Base-by-base conservation (phyloP, 2,888 invertebrate genomes). In the Drosophila bunnanda region DNA sequence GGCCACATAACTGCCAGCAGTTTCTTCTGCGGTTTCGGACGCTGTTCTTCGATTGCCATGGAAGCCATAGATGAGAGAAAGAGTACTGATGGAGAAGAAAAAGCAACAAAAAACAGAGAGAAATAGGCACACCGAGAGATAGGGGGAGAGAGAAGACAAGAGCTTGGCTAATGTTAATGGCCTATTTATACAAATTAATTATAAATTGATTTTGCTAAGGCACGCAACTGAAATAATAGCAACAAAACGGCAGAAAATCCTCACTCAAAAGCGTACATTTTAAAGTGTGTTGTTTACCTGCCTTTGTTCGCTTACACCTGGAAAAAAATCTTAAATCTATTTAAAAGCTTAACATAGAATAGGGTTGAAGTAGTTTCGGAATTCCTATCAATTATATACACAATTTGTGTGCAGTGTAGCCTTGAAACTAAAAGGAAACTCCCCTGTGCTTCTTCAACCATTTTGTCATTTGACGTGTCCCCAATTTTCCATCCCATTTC, bases 1-100 rank as follows among this genome's bases (percentile, higher is more conserved):
- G 88, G 85, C 88, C 88, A 82, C 82, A 88, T 88, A 88, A 88
- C 80, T 79, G 56, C 43, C 54, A 62, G 50, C 67, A 64, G 61
- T 59, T 85, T 65, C 34, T 48, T 48, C 39, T 65, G 65, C 64
- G 77, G 60, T 66, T 66, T 77, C 52, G 65, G 64, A 76, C 57
- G 60, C 60, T 74, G 58, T 50, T 61, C n/a, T 50, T 61, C 13
- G 48, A 55, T 65, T 30, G 53, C 67, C 57, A 65, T 75, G 67
- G 86, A 81, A 77, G 86, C 83, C 87, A 66, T 73, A 75, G 59
- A 67, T 66, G 39, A 39, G 32, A 48, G n/a, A 43, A 6, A 15
- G 1, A 8, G 15, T 28, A 8, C 8, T 8, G 25, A 25, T 30
- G 4, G 2, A 20, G 8, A 13, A 17, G 1, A 30, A 4, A 12